Base-by-base conservation (phyloP, 2,888 invertebrate species). In the Scrobipalpa costella region DNA sequence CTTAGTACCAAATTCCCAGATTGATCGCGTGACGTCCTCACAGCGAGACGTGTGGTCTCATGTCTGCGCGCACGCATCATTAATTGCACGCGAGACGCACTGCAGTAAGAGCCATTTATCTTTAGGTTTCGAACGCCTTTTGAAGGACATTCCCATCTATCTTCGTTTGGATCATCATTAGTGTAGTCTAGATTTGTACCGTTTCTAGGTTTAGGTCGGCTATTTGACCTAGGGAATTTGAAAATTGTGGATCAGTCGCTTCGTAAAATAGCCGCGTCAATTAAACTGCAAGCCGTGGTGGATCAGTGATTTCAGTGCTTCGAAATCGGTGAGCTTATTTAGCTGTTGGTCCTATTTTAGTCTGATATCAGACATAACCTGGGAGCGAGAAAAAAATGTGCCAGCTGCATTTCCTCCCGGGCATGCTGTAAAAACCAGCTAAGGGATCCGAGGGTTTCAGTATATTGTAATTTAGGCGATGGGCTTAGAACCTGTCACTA, bases 61-160 rank as follows among this genome's bases (percentile, higher is more conserved):
- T 59, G 44, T 40, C 59, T 44, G 21, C 40, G 21, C 21, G n/a
- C 19, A 47, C 44, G 59, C 59, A 44, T 59, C 59, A 27, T 40
- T 44, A 59, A 59, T 44, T 44, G 44, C 59, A 59, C 59, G 44
- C 27, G 27, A 58, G 40, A 52, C n/a, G 33, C 55, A 15, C 11
- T 13, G 55, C 34, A 15, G 13, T 27, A n/a, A 27, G 27, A n/a
- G 55, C 55, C 11, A 21, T 52, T 21, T 11, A 21, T 52, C 50
- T 52, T 21, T 13, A 27, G 19, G 11, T 9, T 36, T 36, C 36
- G 13, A 52, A 52, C 50, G 6, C 50, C 50, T 27, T 52, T 52
- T 13, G 44, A 44, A 44, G 44, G 44, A 15, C 44, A 44, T 44
- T 44, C n/a, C 44, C 44, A 44, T 44, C 44, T 2, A 44, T 44